These are phyloP conservation scores for Lasioglossum marginatum DNA, from an alignment of 2,888 invertebrate species.

Conservation along the genomic window DNA sequence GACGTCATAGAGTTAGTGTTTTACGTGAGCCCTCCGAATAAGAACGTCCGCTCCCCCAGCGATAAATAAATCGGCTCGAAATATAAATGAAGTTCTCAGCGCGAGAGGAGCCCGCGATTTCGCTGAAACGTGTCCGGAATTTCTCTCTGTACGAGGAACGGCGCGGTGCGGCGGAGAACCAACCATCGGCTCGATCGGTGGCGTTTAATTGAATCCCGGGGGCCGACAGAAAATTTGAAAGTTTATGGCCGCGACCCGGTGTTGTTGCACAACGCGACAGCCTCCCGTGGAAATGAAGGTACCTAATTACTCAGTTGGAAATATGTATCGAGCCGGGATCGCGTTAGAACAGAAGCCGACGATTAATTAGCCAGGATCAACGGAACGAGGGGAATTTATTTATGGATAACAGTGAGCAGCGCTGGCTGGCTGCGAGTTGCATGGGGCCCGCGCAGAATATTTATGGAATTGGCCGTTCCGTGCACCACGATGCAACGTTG, in stretches of 20 bases:
- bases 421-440: not conserved
- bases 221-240: not conserved
- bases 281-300: not conserved
- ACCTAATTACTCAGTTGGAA: slow-evolving; percentile 15
- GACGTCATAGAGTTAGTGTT: not conserved
- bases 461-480: slow-evolving; percentile 5
- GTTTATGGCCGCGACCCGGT: not conserved
- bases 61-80: not conserved
- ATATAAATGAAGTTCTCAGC: not conserved
- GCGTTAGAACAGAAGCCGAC: slow-evolving; percentile 3
- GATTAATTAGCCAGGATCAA: slow-evolving; percentile 21
- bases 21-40: not conserved
- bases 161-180: not conserved
- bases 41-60: not conserved
- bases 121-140: not conserved
- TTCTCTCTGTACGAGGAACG: not conserved
- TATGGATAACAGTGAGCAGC: not conserved
- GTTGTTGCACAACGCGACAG: not conserved
- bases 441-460: not conserved
- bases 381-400: slow-evolving; percentile 16
- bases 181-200: not conserved
- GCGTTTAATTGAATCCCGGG: not conserved
- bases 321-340: slow-evolving; percentile 12
- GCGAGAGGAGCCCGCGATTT: not conserved
- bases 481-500: not conserved